These are phyloP conservation scores for Excalfactoria chinensis DNA, from an alignment of 2,113 vertebrate genomes.

Conservation along the genomic window DNA sequence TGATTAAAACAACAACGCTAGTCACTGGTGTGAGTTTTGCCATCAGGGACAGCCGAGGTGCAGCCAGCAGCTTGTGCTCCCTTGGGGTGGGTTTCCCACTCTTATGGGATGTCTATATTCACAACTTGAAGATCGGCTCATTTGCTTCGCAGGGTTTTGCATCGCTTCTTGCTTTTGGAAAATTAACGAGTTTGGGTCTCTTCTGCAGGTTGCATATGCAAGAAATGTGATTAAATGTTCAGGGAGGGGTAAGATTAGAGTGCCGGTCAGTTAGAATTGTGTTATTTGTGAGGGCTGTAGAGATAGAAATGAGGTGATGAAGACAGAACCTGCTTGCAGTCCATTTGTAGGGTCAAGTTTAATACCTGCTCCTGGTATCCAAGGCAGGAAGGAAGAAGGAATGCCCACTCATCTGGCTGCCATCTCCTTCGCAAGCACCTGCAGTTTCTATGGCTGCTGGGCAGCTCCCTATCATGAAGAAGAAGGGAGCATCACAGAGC, in stretches of 20 bases:
- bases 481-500: background rate
- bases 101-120: background rate
- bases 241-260: background rate
- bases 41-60: rapidly evolving
- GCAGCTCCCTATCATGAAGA: background rate
- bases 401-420: background rate
- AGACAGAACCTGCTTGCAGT: background rate
- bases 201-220: background rate
- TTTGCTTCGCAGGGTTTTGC: background rate
- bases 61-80: background rate
- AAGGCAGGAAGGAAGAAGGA: background rate
- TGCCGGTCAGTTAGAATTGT: background rate
- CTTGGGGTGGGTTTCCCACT: background rate
- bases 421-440: rapidly evolving
- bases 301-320: background rate
- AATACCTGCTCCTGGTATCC: background rate
- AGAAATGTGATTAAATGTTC: background rate
- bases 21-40: rapidly evolving
- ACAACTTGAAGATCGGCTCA: background rate
- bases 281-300: background rate
- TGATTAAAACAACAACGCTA: constrained; percentile 3
- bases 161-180: background rate
- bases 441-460: background rate
- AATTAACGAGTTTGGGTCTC: constrained; percentile 9
- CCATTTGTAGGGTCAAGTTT: background rate